A percentile compares a stretch with the other conserved stretches of the same genome.
Evolutionary conservation across 1,140 invertebrate genomes (phyloP).

Genomic region (Hycleus cichorii): DNA sequence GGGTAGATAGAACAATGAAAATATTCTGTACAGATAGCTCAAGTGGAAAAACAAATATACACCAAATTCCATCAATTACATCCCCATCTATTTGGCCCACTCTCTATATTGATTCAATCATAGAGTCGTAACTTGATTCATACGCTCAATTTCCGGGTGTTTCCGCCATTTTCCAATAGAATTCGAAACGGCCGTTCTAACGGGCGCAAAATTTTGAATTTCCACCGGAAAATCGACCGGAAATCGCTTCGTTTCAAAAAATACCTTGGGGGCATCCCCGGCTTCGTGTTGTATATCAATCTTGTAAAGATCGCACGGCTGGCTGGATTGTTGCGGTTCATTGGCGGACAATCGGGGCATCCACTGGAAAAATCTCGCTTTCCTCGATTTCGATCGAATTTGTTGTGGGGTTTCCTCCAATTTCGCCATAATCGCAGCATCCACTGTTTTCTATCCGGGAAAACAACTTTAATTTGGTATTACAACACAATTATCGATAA

Average conservation of each 20-base stretch:
- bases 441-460: too few species aligned
- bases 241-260: background rate
- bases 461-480: background rate
- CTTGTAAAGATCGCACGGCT: constrained; percentile 29
- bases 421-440: too few species aligned
- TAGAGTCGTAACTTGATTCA: too few species aligned
- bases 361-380: constrained; percentile 1
- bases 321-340: background rate
- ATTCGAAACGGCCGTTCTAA: too few species aligned
- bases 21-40: too few species aligned
- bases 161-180: background rate
- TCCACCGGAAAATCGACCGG: too few species aligned
- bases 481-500: background rate
- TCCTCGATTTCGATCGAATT: too few species aligned
- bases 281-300: constrained; percentile 32
- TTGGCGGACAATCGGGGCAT: background rate
- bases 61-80: background rate
- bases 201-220: too few species aligned
- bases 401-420: too few species aligned
- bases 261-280: constrained; percentile 29
- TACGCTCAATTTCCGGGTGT: too few species aligned
- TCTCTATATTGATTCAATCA: background rate
- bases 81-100: background rate
- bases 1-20: too few species aligned
- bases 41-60: background rate